Evolutionary conservation across 2,113 vertebrate species (phyloP).

Genomic region (Bolborhynchus lineola): DNA sequence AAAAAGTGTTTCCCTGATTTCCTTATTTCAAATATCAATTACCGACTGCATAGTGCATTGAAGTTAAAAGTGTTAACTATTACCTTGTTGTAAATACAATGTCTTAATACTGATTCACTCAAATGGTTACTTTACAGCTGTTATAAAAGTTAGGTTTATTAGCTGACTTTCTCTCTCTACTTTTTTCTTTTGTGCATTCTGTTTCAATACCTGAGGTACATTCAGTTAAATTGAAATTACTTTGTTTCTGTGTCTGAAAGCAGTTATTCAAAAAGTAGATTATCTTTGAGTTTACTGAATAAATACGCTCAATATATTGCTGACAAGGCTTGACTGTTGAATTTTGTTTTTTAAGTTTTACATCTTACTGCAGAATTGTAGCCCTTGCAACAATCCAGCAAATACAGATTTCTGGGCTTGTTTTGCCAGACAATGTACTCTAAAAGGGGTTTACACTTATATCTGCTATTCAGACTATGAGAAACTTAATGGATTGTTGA

Average conservation of each 20-base stretch:
- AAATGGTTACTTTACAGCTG: background rate
- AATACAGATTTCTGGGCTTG: background rate
- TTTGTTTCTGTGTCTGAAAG: background rate
- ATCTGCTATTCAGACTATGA: background rate
- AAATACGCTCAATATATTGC: background rate
- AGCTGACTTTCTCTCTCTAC: background rate
- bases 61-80: background rate
- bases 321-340: background rate
- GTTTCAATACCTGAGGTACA: background rate
- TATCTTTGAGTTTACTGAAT: conserved; percentile 15
- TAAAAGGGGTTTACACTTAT: background rate
- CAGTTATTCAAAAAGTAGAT: conserved; percentile 2
- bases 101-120: background rate
- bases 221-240: conserved; percentile 16
- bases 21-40: background rate
- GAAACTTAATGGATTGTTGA: conserved; percentile 26
- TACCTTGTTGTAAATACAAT: background rate
- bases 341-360: background rate
- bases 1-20: background rate
- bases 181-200: background rate
- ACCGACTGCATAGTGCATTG: background rate
- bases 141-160: background rate
- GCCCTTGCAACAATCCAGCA: background rate
- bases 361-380: background rate
- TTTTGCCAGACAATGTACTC: background rate